Base-by-base conservation (phyloP, 2,888 invertebrate genomes). In the Syrphus vitripennis region DNA sequence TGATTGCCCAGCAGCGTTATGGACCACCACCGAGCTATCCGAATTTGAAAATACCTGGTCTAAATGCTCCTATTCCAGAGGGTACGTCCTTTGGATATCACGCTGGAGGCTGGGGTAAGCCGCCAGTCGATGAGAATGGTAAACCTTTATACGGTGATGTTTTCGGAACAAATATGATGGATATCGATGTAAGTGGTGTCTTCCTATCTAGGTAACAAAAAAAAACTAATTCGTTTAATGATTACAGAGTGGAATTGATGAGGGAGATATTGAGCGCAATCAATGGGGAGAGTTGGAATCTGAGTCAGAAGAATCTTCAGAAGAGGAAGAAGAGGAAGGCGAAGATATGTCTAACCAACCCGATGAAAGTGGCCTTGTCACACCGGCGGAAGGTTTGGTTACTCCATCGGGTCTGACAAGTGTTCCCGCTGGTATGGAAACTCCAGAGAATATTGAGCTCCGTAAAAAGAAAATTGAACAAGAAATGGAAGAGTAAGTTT, bases 21-120 rank as follows among this genome's bases (percentile, higher is more conserved):
- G 99, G 99, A 0, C 99, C 99, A 1, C 99, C 99, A 3, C 99
- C 99, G 0, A 98, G 98, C 67, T 99, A 99, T 93, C 99, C 99
- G 0, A 99, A 98, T 93, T 93, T 99, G 29, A 99, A 99, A 93
- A 98, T 99, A 90, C 97, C 99, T 0, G 99, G 99, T 0, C 93
- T 99, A 5, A 99, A 99, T 93, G 98, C 99, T 2, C 98, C 99
- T 0, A 99, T 99, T 89, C 99, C 99, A 0, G 99, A 99, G 83
- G 96, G 96, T 2, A 99, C 99, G 90, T 97, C 98, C 0, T 99
- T 99, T 92, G 99, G 99, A 19, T 99, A 99, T 93, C 99, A 99
- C 93, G 99, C 99, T 0, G 99, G 98, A 45, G 99, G 99, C 29
- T 99, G 99, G 99, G 99, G 99, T 82, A 99, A 99, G 92, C 99